Conservation (phyloP, 2,113 vertebrate genomes). For the Azemiops feae region DNA sequence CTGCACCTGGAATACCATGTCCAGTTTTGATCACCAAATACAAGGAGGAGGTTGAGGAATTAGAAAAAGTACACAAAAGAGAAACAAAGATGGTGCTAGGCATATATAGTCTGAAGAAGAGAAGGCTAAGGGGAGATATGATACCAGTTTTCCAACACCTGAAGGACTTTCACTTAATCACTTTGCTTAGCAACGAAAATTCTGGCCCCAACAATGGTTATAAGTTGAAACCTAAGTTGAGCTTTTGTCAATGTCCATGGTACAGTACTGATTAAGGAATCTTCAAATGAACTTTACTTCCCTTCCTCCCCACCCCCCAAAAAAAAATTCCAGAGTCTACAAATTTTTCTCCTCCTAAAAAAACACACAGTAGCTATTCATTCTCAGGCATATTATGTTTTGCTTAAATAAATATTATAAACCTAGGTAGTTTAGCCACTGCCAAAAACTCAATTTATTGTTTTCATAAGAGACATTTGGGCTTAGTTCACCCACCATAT, state of each 20-base stretch:
- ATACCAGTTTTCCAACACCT: not conserved
- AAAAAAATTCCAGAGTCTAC: not conserved
- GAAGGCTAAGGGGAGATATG: not conserved
- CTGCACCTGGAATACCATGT: not conserved
- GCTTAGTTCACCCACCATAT: not conserved
- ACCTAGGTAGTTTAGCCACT: not conserved
- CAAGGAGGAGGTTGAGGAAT: not conserved
- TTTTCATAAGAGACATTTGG: not conserved
- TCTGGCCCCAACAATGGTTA: not conserved
- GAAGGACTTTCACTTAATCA: not conserved
- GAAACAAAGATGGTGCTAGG: no score
- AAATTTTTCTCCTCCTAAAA: not conserved
- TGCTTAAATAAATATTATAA: not conserved
- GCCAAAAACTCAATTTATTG: not conserved
- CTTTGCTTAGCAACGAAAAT: not conserved
- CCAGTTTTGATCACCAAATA: not conserved
- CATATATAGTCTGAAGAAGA: not conserved
- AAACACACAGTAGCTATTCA: not conserved
- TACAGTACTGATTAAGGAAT: slow-evolving; percentile 2
- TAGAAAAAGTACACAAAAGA: no score
- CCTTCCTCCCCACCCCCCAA: not conserved
- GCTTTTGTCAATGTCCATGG: not conserved
- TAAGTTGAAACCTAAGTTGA: not conserved
- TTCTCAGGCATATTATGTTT: not conserved
- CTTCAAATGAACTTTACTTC: not conserved